phyloP scores from a whole-genome alignment of 2,797 vertebrate genomes.

The Lithobates sylvaticus region DNA sequence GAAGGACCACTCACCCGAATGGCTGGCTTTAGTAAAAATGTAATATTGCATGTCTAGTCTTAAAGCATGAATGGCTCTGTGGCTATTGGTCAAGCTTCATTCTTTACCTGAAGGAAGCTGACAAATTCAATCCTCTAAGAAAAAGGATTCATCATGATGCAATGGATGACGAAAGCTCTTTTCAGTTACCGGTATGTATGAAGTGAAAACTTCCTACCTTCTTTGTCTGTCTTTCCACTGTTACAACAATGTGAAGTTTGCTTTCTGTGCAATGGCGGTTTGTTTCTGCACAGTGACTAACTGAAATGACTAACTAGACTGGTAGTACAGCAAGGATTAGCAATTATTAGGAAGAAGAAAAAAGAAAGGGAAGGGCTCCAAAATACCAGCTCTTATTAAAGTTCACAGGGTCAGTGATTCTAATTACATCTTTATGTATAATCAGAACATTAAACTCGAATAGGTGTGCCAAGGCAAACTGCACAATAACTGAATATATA shows the following conservation, averaged over 20 bases:
- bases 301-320: background rate
- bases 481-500: background rate
- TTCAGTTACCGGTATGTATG: background rate
- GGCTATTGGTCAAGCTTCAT: too few relatives aligned
- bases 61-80: background rate
- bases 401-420: constrained; percentile 9
- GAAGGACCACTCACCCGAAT: background rate
- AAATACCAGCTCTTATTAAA: background rate
- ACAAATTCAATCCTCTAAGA: too few relatives aligned
- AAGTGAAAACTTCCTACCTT: background rate
- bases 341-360: background rate
- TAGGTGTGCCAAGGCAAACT: background rate
- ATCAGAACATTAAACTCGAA: background rate
- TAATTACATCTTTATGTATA: background rate
- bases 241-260: background rate
- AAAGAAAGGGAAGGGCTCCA: background rate
- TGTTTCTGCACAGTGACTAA: background rate
- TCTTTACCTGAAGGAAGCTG: too few relatives aligned
- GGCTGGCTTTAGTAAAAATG: background rate
- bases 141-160: background rate
- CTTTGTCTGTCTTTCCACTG: background rate
- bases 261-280: background rate
- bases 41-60: background rate
- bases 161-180: background rate
- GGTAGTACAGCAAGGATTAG: constrained; percentile 11